Conservation (phyloP, 1,140 invertebrate genomes). For the Drosophila carrolli region DNA sequence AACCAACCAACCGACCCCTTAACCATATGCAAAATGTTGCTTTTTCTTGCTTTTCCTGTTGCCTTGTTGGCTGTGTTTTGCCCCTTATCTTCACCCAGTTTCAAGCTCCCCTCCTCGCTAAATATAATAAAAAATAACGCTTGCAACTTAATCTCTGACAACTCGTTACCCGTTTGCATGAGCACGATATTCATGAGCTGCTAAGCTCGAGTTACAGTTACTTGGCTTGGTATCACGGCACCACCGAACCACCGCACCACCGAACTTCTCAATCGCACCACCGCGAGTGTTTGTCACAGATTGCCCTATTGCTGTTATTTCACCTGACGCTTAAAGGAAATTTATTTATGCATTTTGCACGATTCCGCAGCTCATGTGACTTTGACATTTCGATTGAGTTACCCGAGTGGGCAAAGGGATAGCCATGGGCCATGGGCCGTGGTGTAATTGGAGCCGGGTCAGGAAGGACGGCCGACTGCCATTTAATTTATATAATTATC, state of each 20-base stretch:
- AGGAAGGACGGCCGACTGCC: background rate
- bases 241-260: background rate
- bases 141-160: slow-evolving; percentile 83
- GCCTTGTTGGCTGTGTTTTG: slow-evolving; percentile 30
- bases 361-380: slow-evolving; percentile 53
- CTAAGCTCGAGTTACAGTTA: slow-evolving; percentile 81
- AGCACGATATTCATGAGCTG: slow-evolving; percentile 82
- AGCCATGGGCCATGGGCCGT: slow-evolving; percentile 1
- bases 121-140: slow-evolving; percentile 84
- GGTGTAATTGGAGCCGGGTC: slow-evolving; percentile 28
- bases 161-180: slow-evolving; percentile 83
- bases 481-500: slow-evolving; percentile 75
- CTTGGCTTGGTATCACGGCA: slow-evolving; percentile 16
- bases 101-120: slow-evolving; percentile 37
- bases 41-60: slow-evolving; percentile 44
- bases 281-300: slow-evolving; percentile 45
- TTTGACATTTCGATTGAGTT: slow-evolving; percentile 80
- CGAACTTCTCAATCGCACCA: slow-evolving; percentile 36
- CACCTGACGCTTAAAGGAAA: slow-evolving; percentile 52
- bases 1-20: slow-evolving; percentile 21
- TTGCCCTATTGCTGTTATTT: slow-evolving; percentile 46
- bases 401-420: slow-evolving; percentile 13
- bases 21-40: slow-evolving; percentile 81
- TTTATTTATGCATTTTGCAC: slow-evolving; percentile 70
- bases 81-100: slow-evolving; percentile 61